phyloP scores from a whole-genome alignment of 2,888 invertebrate genomes.

The Griposia aprilina region DNA sequence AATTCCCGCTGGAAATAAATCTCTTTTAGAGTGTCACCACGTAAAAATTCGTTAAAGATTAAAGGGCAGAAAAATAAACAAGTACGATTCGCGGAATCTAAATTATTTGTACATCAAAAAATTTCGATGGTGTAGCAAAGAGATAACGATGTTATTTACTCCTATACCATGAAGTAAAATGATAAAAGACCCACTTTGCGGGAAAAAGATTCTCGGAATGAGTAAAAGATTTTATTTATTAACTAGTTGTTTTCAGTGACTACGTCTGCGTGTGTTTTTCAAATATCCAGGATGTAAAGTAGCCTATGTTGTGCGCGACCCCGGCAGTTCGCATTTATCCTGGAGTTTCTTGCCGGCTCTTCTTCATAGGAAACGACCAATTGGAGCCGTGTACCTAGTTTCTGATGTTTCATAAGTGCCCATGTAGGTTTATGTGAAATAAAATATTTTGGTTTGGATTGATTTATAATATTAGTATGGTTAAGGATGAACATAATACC shows the following conservation, averaged over 20 bases:
- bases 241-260: neutral
- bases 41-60: constrained; percentile 62
- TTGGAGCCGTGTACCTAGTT: too few relatives aligned
- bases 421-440: too few relatives aligned
- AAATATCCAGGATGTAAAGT: neutral
- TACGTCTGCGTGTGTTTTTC: neutral
- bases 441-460: too few relatives aligned
- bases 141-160: constrained; percentile 59
- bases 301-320: too few relatives aligned
- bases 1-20: constrained; percentile 52
- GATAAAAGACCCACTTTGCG: constrained; percentile 32
- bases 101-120: constrained; percentile 59
- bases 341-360: too few relatives aligned
- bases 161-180: neutral
- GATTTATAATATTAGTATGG: neutral
- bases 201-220: neutral
- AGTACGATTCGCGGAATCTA: constrained; percentile 38
- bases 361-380: too few relatives aligned
- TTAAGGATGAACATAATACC: neutral
- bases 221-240: neutral
- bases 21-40: constrained; percentile 43
- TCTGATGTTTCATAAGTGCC: too few relatives aligned
- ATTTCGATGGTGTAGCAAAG: constrained; percentile 55
- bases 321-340: too few relatives aligned
- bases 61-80: constrained; percentile 65